Base-by-base conservation (phyloP, 2,113 vertebrate species). In the Solea senegalensis region DNA sequence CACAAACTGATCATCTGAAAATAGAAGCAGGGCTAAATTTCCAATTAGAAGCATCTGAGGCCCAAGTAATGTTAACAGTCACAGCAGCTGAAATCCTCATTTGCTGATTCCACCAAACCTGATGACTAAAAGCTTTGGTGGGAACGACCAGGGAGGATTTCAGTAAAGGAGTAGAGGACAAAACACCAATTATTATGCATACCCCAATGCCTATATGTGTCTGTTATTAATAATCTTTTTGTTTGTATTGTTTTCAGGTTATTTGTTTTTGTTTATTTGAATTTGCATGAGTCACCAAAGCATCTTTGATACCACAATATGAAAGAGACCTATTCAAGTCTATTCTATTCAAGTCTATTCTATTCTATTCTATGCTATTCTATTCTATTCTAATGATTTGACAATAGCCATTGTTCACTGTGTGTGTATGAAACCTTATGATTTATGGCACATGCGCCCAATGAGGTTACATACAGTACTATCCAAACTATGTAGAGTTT, bases 381-480 rank as follows among this genome's bases (percentile, higher is more conserved):
- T 21, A 21, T 21, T 21, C 21, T 21, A 21, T 21, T 21, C 21
- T n/a, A n/a, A n/a, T n/a, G n/a, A n/a, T n/a, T n/a, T n/a, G n/a
- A 21, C 44, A 11, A 7, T 8, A 10, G 9, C 9, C 9, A 46
- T 9, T 46, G 5, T 48, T 65, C 56, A 54, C 16, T 63, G 49
- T 65, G n/a, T 71, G 44, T 81, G 80, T 49, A 45, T 62, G 56
- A 52, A 71, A 55, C 26, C 15, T 67, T 51, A 55, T 85, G 82
- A 90, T 84, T 80, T 78, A 89, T 78, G 76, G 81, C 71, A 73
- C 64, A 63, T 60, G 60, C 52, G 52, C 49, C 71, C 83, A 89
- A 91, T 86, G 81, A 72, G 84, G 76, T 84, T 85, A 78, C 69
- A 68, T 71, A 74, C 46, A 39, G 12, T 69, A n/a, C 54, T 73